Conservation (phyloP, 2,888 invertebrate genomes). For the Agrotis puta region DNA sequence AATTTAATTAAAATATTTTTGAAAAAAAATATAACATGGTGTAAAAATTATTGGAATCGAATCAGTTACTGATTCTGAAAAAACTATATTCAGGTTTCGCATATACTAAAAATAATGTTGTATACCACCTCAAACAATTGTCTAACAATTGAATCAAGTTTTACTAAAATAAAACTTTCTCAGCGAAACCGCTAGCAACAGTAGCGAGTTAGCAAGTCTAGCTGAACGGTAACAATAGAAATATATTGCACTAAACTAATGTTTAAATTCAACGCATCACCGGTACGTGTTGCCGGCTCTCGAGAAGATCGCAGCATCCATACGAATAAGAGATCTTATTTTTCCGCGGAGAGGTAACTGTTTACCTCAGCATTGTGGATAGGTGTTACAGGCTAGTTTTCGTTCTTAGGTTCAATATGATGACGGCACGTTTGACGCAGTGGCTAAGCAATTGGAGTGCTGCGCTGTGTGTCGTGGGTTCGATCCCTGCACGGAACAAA, state of each 20-base stretch:
- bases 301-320: constrained; percentile 36
- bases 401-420: background rate
- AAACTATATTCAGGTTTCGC: no score
- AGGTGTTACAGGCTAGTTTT: background rate
- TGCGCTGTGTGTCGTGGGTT: no score
- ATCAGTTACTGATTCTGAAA: no score
- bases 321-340: constrained; percentile 28
- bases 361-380: constrained; percentile 4
- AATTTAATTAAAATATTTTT: no score
- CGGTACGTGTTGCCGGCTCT: constrained; percentile 29
- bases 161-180: constrained; percentile 15
- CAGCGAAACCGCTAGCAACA: background rate
- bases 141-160: background rate
- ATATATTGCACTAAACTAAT: constrained; percentile 40
- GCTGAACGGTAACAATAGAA: constrained; percentile 20
- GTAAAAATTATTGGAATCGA: no score
- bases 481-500: no score
- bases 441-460: no score
- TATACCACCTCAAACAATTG: background rate
- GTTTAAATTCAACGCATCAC: constrained; percentile 56
- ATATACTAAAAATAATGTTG: no score
- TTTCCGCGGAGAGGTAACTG: constrained; percentile 11
- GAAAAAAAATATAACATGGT: no score
- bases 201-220: background rate
- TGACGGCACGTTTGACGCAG: no score